A percentile compares a stretch with the other conserved stretches of the same genome.
Conservation (phyloP, 2,797 vertebrate species). For the Characodon lateralis region DNA sequence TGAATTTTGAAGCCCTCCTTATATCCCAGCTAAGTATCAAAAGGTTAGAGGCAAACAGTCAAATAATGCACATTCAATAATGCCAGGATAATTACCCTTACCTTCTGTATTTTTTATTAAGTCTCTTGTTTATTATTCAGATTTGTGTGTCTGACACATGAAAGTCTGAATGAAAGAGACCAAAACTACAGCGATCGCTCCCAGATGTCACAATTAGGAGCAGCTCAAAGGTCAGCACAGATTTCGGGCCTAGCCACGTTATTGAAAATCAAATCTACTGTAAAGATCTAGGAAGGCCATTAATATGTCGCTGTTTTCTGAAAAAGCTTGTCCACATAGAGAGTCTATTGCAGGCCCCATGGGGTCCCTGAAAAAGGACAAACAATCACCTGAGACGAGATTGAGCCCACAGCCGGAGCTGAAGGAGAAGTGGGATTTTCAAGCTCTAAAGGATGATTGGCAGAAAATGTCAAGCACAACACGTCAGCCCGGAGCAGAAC, state of each 20-base stretch:
- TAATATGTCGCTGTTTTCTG: conserved; percentile 33
- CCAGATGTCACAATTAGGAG: conserved; percentile 74
- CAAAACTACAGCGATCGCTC: conserved; percentile 51
- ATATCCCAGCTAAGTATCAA: neutral
- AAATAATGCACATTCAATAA: conserved; percentile 32
- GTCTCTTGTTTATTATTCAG: conserved; percentile 61
- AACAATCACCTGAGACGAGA: conserved; percentile 61
- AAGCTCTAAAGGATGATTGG: conserved; percentile 58
- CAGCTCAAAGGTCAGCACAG: conserved; percentile 69
- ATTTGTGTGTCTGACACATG: conserved; percentile 47
- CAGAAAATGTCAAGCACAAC: conserved; percentile 68
- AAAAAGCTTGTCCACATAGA: conserved; percentile 35
- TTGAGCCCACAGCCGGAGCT: conserved; percentile 24
- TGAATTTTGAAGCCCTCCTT: neutral
- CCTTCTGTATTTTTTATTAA: conserved; percentile 41
- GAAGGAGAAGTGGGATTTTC: conserved; percentile 7
- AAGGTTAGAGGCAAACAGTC: conserved; percentile 18
- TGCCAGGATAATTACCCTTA: conserved; percentile 34
- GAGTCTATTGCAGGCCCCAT: conserved; percentile 47
- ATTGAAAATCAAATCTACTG: conserved; percentile 78
- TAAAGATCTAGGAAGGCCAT: conserved; percentile 69
- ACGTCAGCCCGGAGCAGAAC: conserved; percentile 49
- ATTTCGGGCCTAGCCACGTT: conserved; percentile 43
- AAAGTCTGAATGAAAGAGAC: conserved; percentile 46
- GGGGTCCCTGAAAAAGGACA: conserved; percentile 63